These are phyloP conservation scores for Coregonus suidteri DNA, from an alignment of 2,797 vertebrate species.

Conservation along the genomic window DNA sequence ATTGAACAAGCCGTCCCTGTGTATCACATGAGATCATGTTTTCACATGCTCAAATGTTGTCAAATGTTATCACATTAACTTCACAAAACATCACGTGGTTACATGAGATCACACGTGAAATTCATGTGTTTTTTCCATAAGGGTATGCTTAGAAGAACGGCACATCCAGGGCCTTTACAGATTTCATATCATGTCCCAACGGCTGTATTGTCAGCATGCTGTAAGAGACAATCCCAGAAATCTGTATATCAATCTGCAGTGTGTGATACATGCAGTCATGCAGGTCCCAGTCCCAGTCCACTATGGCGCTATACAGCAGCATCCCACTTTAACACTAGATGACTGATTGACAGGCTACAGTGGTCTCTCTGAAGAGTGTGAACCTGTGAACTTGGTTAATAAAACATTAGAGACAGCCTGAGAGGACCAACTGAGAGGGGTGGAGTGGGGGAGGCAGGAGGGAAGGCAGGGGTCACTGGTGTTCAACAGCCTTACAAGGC, in stretches of 20 bases:
- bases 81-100: no score
- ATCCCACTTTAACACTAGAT: slow-evolving; percentile 36
- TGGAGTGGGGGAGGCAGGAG: slow-evolving; percentile 19
- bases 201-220: slow-evolving; percentile 51
- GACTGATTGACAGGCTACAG: slow-evolving; percentile 73
- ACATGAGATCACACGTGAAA: no score
- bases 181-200: neutral
- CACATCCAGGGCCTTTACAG: neutral
- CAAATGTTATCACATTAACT: no score
- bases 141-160: no score
- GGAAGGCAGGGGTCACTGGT: slow-evolving; percentile 57
- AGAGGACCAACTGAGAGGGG: slow-evolving; percentile 48
- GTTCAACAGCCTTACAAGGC: slow-evolving; percentile 59
- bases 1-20: no score
- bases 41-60: no score
- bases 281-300: slow-evolving; percentile 47
- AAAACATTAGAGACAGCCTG: slow-evolving; percentile 74
- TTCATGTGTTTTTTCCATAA: no score
- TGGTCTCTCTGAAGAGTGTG: slow-evolving; percentile 69
- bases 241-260: slow-evolving; percentile 54
- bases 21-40: no score
- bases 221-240: slow-evolving; percentile 49
- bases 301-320: slow-evolving; percentile 35
- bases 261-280: slow-evolving; percentile 56
- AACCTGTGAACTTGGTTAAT: slow-evolving; percentile 78